Percentiles rank a stretch among this genome's conserved stretches.
phyloP scores from a whole-genome alignment of 2,888 invertebrate species.

The Gryllus longicercus region DNA sequence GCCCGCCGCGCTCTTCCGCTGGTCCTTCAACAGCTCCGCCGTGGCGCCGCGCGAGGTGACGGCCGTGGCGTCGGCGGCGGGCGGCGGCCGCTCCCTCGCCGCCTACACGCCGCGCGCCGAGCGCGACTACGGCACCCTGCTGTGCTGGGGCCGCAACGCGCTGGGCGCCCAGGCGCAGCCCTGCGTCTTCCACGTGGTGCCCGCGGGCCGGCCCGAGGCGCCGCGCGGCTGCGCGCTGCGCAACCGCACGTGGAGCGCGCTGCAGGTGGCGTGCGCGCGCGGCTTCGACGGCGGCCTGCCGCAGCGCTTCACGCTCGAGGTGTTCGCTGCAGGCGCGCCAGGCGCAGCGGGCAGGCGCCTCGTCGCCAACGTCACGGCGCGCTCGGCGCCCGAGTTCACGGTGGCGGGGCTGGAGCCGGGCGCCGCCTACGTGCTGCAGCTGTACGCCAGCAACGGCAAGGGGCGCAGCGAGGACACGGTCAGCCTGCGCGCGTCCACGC shows the following conservation, averaged over 20 bases:
- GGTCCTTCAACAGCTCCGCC: conserved; percentile 47
- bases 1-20: conserved; percentile 42
- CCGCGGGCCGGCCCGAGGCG: conserved; percentile 48
- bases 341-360: conserved; percentile 39
- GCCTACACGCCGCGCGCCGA: conserved; percentile 46
- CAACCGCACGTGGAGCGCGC: conserved; percentile 53
- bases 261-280: conserved; percentile 51
- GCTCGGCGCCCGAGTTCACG: conserved; percentile 50
- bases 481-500: conserved; percentile 49
- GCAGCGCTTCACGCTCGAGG: conserved; percentile 37
- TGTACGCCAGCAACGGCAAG: conserved; percentile 56
- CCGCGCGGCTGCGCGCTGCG: conserved; percentile 47
- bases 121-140: conserved; percentile 40
- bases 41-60: conserved; percentile 37
- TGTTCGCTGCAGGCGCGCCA: conserved; percentile 42
- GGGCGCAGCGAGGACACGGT: conserved; percentile 50
- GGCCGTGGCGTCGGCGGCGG: conserved; percentile 41
- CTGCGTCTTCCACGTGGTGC: conserved; percentile 41
- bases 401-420: conserved; percentile 53
- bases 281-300: conserved; percentile 57
- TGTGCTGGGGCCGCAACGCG: conserved; percentile 40
- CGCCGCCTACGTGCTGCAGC: conserved; percentile 50
- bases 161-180: conserved; percentile 39
- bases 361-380: conserved; percentile 48
- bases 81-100: conserved; percentile 41